Conservation (phyloP, 2,113 vertebrate species). For the Aptenodytes patagonicus region DNA sequence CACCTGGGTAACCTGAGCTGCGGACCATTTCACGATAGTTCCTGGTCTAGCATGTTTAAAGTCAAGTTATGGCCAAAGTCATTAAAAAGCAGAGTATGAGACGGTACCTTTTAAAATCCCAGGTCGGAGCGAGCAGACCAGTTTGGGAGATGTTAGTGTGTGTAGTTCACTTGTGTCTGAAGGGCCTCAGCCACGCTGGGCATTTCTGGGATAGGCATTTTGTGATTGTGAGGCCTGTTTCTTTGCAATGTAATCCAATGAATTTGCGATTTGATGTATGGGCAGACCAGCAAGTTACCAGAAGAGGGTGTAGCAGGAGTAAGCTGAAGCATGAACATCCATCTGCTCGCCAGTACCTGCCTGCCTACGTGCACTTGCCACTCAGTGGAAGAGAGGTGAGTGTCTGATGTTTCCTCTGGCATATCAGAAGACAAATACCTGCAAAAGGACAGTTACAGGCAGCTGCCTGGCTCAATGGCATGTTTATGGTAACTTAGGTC, state of each 20-base stretch:
- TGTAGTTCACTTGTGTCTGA: not conserved
- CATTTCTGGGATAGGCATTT: not conserved
- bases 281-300: not conserved
- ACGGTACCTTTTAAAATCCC: not conserved
- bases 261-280: not conserved
- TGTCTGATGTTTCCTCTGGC: not conserved
- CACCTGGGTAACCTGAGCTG: not conserved
- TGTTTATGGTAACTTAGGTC: not conserved
- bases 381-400: not conserved
- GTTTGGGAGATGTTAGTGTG: not conserved
- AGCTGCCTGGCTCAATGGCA: not conserved
- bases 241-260: not conserved
- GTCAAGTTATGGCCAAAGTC: not conserved
- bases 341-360: not conserved
- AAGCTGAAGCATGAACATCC: not conserved
- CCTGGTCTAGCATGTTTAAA: not conserved
- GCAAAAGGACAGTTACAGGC: not conserved
- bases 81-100: not conserved
- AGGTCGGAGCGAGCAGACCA: not conserved
- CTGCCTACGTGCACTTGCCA: fast-evolving
- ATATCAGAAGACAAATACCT: not conserved
- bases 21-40: not conserved
- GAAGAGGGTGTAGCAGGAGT: not conserved
- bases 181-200: not conserved
- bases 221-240: not conserved